Conservation (phyloP, 2,113 vertebrate species). For the Setophaga kirtlandii region DNA sequence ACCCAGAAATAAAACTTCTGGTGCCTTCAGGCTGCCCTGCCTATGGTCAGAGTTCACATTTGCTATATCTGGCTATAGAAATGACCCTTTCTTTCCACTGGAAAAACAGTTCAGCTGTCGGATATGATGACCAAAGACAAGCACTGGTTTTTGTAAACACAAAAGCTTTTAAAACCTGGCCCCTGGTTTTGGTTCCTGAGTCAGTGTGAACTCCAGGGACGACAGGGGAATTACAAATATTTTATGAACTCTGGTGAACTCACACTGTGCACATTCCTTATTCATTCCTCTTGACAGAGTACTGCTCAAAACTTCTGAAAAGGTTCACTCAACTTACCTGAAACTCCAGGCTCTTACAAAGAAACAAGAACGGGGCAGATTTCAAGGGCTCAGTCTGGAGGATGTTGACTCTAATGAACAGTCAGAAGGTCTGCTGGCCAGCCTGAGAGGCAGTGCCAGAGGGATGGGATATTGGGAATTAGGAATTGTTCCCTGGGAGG, state of each 20-base stretch:
- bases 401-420: neutral
- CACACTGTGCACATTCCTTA: neutral
- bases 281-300: neutral
- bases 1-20: neutral
- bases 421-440: neutral
- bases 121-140: neutral
- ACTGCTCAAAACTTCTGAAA: neutral
- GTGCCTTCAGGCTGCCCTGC: neutral
- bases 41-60: neutral
- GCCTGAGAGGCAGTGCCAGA: neutral
- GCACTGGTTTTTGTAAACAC: neutral
- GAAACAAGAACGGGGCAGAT: neutral
- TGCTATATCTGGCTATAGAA: neutral
- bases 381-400: neutral
- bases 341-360: neutral
- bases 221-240: neutral
- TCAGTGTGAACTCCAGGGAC: neutral
- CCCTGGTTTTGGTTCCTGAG: neutral
- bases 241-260: neutral
- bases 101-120: neutral
- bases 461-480: neutral
- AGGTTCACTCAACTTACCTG: neutral
- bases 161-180: constrained; percentile 10
- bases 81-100: neutral
- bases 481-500: rapidly evolving